Evolutionary conservation across 1,140 invertebrate species (phyloP).

Genomic region (Conopomorpha cramerella): DNA sequence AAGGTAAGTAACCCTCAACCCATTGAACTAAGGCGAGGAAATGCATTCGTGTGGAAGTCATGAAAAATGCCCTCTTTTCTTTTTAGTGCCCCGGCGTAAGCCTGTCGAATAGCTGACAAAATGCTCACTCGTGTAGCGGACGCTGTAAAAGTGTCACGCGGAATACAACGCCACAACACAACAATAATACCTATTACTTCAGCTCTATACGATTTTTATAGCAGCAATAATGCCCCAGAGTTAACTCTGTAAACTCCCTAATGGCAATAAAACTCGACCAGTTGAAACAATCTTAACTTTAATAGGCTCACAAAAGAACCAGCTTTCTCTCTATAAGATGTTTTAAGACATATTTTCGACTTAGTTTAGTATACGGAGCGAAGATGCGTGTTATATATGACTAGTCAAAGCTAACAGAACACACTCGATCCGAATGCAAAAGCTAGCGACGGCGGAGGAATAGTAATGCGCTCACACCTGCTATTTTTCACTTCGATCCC

Average conservation of each 20-base stretch:
- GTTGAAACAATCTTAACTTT: no score
- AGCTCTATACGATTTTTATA: no score
- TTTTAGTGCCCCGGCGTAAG: conserved; percentile 17
- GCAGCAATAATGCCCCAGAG: no score
- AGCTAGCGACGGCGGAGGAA: neutral
- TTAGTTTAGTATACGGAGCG: no score
- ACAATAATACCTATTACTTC: conserved; percentile 2
- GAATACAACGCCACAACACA: conserved; percentile 4
- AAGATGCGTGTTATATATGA: no score
- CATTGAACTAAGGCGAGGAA: conserved; percentile 28
- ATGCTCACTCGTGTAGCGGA: conserved; percentile 12
- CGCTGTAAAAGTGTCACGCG: conserved; percentile 15
- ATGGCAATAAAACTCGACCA: no score
- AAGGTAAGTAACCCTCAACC: conserved; percentile 21
- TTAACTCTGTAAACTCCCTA: no score
- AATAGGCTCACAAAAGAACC: no score
- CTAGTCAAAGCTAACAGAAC: no score
- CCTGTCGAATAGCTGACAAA: conserved; percentile 28
- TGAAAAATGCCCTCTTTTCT: conserved; percentile 26
- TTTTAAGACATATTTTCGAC: no score
- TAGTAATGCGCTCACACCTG: neutral
- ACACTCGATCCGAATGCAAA: neutral
- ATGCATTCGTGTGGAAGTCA: conserved; percentile 31
- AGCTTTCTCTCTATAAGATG: no score
- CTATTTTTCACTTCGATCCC: no score